Conservation (phyloP, 2,888 invertebrate species). For the Stegana nigrithorax region DNA sequence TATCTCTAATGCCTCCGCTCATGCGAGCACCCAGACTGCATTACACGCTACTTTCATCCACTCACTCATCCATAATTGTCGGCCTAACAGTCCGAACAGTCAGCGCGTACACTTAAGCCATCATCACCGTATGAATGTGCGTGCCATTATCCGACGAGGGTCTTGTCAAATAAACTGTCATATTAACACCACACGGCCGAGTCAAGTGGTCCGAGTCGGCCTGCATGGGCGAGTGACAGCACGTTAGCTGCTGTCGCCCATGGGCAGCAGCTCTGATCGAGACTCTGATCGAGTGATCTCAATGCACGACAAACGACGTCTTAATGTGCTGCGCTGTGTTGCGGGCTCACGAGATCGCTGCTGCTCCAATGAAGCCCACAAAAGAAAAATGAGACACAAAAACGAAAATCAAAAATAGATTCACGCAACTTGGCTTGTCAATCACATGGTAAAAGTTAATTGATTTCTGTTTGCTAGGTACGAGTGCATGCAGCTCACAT, state of each 20-base stretch:
- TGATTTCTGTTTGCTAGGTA: slow-evolving; percentile 42
- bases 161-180: slow-evolving; percentile 49
- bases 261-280: slow-evolving; percentile 18
- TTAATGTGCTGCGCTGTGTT: slow-evolving; percentile 13
- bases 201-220: neutral
- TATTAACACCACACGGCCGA: slow-evolving; percentile 28
- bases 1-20: neutral
- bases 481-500: too few relatives aligned
- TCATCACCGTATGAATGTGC: slow-evolving; percentile 37
- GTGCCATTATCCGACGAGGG: neutral
- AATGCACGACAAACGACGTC: neutral
- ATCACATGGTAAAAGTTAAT: slow-evolving; percentile 49
- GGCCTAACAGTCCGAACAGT: too few relatives aligned
- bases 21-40: neutral
- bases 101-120: slow-evolving; percentile 45
- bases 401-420: slow-evolving; percentile 7
- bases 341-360: too few relatives aligned
- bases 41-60: neutral
- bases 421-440: too few relatives aligned
- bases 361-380: too few relatives aligned
- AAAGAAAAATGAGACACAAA: too few relatives aligned
- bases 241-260: neutral
- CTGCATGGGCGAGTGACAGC: too few relatives aligned
- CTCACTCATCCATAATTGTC: neutral
- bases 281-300: too few relatives aligned